These are phyloP conservation scores for Sebastes jordani DNA, from an alignment of 2,797 vertebrate species.

Conservation along the genomic window DNA sequence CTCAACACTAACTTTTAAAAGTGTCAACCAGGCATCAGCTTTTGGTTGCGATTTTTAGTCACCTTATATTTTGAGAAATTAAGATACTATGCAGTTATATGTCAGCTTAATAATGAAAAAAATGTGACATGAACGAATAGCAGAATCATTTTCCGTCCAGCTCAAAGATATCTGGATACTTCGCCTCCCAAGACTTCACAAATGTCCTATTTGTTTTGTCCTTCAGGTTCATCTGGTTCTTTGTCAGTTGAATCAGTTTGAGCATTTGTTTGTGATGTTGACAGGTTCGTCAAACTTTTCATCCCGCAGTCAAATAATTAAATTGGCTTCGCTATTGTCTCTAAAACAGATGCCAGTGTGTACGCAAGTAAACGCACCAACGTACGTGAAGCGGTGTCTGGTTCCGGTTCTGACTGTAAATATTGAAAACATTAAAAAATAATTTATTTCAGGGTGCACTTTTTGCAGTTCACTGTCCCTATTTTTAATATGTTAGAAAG, in stretches of 20 bases:
- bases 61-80: not conserved
- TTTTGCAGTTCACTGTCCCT: not conserved
- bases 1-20: not conserved
- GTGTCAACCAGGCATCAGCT: not conserved
- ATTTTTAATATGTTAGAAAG: not conserved
- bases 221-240: not conserved
- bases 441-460: not conserved
- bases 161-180: not conserved
- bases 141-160: not conserved
- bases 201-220: too few species aligned
- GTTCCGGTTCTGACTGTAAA: too few species aligned
- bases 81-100: not conserved
- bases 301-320: too few species aligned
- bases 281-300: not conserved
- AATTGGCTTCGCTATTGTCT: not conserved
- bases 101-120: not conserved
- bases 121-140: not conserved
- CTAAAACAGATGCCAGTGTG: not conserved
- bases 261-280: not conserved
- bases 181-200: not conserved
- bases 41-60: not conserved
- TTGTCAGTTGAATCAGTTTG: not conserved
- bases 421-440: not conserved
- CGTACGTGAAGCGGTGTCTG: accelerated
- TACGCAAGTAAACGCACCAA: not conserved